Evolutionary conservation across 92 coral and sea anemone species (phyloP).

Genomic region (Umimayanthus chanpuru): DNA sequence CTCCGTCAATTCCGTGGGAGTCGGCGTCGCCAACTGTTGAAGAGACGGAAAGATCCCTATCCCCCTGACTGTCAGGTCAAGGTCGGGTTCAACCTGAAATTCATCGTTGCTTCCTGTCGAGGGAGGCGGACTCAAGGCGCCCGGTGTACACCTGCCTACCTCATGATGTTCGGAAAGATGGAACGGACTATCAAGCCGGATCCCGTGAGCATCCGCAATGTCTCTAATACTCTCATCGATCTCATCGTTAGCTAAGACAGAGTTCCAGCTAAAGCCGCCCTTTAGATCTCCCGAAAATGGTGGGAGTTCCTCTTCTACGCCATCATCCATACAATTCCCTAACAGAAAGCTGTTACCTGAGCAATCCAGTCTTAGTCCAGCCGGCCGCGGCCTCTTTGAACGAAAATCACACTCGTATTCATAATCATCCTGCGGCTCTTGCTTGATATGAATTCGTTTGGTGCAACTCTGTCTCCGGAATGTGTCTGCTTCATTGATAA

Average conservation of each 20-base stretch:
- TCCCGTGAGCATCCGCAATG: constrained; percentile 95
- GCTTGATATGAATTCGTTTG: constrained; percentile 55
- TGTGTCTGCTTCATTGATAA: constrained; percentile 47
- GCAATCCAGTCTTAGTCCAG: constrained; percentile 62
- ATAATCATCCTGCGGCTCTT: constrained; percentile 52
- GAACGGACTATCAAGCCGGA: constrained; percentile 76
- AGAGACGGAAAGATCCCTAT: constrained; percentile 76
- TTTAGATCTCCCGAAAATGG: constrained; percentile 96
- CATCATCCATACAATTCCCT: constrained; percentile 58
- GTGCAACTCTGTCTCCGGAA: constrained; percentile 35
- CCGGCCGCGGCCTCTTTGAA: constrained; percentile 64
- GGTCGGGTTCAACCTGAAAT: constrained; percentile 80
- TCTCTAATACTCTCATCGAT: constrained; percentile 87
- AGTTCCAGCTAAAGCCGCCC: constrained; percentile 94
- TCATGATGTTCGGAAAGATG: constrained; percentile 50
- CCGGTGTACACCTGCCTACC: constrained; percentile 37
- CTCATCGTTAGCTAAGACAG: constrained; percentile 79
- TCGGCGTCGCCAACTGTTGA: constrained; percentile 77
- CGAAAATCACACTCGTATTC: constrained; percentile 43
- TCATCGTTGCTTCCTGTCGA: constrained; percentile 71
- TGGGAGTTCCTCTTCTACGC: constrained; percentile 85
- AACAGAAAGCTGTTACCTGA: constrained; percentile 55
- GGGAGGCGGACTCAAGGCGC: constrained; percentile 72
- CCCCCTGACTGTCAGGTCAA: constrained; percentile 91
- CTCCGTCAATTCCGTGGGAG: constrained; percentile 83